Evolutionary conservation across 2,888 invertebrate species (phyloP).

Genomic region (Exephanes ischioxanthus): DNA sequence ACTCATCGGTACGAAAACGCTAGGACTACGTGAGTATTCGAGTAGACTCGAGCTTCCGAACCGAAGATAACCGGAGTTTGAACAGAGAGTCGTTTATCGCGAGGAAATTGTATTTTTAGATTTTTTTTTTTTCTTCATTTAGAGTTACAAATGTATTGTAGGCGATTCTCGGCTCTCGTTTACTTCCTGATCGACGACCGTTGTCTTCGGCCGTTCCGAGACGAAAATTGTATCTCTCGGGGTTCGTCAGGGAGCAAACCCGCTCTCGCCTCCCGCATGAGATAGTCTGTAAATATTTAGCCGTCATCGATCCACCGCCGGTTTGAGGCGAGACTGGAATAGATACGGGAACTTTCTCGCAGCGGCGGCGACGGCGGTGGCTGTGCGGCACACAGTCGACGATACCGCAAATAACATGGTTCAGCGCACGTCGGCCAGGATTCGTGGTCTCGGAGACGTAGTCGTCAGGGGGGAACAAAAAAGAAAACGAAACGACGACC

Average conservation of each 20-base stretch:
- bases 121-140: not conserved
- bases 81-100: not conserved
- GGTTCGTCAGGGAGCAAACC: constrained; percentile 31
- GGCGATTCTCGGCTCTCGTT: constrained; percentile 7
- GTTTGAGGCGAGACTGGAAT: constrained; percentile 66
- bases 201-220: not conserved
- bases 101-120: constrained; percentile 6
- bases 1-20: not conserved
- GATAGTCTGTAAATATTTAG: constrained; percentile 65
- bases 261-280: constrained; percentile 26
- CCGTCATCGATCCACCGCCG: constrained; percentile 64
- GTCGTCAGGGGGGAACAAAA: constrained; percentile 32
- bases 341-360: constrained; percentile 65
- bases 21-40: not conserved
- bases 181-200: constrained; percentile 28
- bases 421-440: constrained; percentile 52
- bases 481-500: constrained; percentile 52
- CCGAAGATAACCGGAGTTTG: not conserved
- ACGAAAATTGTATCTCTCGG: constrained; percentile 18
- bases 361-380: constrained; percentile 34
- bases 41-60: not conserved
- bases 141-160: not conserved
- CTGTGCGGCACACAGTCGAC: constrained; percentile 21
- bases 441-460: constrained; percentile 39
- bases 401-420: constrained; percentile 66